A percentile compares a stretch with the other conserved stretches of the same genome.
Conservation (phyloP, 2,797 vertebrate species). For the Poecilia velifera region DNA sequence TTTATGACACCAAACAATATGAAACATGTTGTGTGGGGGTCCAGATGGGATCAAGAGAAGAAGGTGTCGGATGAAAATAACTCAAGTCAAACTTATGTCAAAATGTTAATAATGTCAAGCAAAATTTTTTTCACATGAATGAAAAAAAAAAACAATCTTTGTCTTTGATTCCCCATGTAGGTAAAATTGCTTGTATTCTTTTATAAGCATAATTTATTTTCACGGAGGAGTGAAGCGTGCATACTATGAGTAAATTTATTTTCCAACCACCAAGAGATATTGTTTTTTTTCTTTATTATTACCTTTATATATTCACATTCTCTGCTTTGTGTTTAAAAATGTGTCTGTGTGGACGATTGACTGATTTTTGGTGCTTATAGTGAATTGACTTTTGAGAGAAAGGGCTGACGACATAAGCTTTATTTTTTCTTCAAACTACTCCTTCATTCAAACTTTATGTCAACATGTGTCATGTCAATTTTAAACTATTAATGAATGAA, state of each 20-base stretch:
- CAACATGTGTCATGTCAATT: too few species aligned
- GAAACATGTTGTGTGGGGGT: background rate
- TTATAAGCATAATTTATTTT: constrained; percentile 7
- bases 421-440: too few species aligned
- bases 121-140: background rate
- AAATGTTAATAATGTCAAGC: background rate
- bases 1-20: background rate
- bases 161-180: background rate
- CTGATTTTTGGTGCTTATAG: too few species aligned
- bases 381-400: too few species aligned
- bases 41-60: background rate
- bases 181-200: background rate
- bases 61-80: background rate
- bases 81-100: background rate
- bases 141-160: background rate
- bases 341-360: too few species aligned
- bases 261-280: background rate
- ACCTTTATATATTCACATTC: too few species aligned
- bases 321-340: too few species aligned
- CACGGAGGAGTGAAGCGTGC: background rate
- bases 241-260: background rate
- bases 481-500: too few species aligned
- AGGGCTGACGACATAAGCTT: too few species aligned
- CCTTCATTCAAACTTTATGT: too few species aligned
- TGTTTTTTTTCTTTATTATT: too few species aligned